A percentile compares a stretch with the other conserved stretches of the same genome.
Evolutionary conservation across 2,888 invertebrate genomes (phyloP).

Genomic region (Callinectes sapidus): DNA sequence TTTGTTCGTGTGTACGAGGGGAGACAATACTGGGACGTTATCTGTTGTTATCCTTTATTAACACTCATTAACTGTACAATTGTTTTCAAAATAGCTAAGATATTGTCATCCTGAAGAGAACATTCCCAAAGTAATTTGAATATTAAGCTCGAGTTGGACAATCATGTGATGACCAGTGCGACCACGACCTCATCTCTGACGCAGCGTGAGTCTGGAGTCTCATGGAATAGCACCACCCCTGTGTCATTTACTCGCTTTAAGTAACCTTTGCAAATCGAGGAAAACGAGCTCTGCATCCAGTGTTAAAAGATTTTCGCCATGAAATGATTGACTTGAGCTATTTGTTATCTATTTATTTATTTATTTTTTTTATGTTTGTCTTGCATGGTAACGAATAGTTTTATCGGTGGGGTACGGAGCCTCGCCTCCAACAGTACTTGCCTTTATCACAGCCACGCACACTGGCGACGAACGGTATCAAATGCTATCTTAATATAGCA

Average conservation of each 20-base stretch:
- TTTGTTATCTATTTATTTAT: background rate
- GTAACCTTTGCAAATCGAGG: background rate
- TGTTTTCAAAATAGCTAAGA: constrained; percentile 62
- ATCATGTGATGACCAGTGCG: background rate
- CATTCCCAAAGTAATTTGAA: constrained; percentile 61
- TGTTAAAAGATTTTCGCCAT: background rate
- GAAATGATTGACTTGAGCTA: background rate
- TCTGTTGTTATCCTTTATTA: constrained; percentile 59
- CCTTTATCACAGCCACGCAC: background rate
- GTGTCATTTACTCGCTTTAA: background rate
- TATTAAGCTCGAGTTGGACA: constrained; percentile 35
- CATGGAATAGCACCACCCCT: background rate
- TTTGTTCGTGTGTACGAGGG: background rate
- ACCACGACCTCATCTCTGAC: background rate
- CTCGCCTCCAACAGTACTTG: background rate
- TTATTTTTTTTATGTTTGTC: background rate
- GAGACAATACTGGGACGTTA: background rate
- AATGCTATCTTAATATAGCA: background rate
- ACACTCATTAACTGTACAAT: constrained; percentile 64
- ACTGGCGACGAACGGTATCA: background rate
- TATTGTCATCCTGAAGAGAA: constrained; percentile 65
- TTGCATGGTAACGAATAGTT: background rate
- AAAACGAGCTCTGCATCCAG: background rate
- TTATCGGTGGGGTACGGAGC: background rate
- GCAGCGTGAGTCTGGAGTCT: background rate